Conservation (phyloP, 2,888 invertebrate genomes). For the Autographa pulchrina region DNA sequence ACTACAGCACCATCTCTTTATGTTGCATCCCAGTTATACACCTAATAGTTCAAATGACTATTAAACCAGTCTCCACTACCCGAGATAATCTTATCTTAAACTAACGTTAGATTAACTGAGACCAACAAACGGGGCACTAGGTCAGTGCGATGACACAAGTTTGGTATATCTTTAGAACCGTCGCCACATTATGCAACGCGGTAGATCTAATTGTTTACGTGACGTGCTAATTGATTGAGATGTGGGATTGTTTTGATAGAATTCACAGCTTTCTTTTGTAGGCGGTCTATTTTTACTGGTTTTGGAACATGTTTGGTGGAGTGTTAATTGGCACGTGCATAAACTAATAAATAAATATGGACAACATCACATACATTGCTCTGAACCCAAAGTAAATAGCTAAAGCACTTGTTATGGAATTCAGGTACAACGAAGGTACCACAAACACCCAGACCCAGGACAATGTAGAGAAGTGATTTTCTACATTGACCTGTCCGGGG, state of each 20-base stretch:
- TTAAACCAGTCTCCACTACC: neutral
- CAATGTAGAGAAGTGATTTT: too few relatives aligned
- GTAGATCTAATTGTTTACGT: conserved; percentile 34
- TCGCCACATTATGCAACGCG: conserved; percentile 54
- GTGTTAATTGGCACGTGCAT: too few relatives aligned
- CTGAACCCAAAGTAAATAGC: too few relatives aligned
- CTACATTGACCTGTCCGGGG: too few relatives aligned
- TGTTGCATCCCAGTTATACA: too few relatives aligned
- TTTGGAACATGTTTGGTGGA: too few relatives aligned
- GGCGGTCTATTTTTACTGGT: neutral
- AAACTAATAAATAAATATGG: too few relatives aligned
- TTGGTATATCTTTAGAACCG: conserved; percentile 49
- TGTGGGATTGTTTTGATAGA: neutral
- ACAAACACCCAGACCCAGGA: too few relatives aligned
- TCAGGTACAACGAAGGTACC: too few relatives aligned
- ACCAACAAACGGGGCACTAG: conserved; percentile 51
- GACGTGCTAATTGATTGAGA: conserved; percentile 30
- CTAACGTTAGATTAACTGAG: conserved; percentile 37
- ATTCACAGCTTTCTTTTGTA: neutral
- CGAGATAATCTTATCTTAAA: conserved; percentile 53
- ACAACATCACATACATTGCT: too few relatives aligned
- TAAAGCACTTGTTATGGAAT: too few relatives aligned
- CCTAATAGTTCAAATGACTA: neutral
- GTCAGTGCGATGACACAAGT: conserved; percentile 55
- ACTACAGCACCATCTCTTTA: too few relatives aligned